phyloP scores from a whole-genome alignment of 2,888 invertebrate genomes.

The Aromia moschata region DNA sequence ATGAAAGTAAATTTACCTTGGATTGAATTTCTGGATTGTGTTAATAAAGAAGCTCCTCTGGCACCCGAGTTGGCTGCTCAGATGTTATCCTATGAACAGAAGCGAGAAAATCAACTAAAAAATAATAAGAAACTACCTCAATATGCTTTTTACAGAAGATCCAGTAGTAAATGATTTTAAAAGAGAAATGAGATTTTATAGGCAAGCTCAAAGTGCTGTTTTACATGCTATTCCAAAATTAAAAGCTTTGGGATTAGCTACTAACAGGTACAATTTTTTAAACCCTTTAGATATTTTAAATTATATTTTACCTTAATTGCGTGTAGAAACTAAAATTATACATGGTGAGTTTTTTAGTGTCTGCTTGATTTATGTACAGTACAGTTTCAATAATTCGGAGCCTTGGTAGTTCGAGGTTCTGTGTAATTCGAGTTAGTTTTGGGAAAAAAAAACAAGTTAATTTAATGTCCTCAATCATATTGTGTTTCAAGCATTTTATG shows the following conservation, averaged over 20 bases:
- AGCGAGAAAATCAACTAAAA: conserved; percentile 71
- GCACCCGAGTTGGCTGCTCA: conserved; percentile 86
- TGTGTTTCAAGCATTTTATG: too few relatives aligned
- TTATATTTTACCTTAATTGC: too few relatives aligned
- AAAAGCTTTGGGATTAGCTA: conserved; percentile 78
- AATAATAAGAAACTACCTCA: conserved; percentile 76
- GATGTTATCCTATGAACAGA: conserved; percentile 78
- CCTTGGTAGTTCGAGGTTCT: too few relatives aligned
- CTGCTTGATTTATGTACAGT: too few relatives aligned
- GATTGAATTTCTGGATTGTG: conserved; percentile 85
- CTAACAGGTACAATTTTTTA: conserved; percentile 68
- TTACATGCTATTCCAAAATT: conserved; percentile 80
- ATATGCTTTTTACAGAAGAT: conserved; percentile 74
- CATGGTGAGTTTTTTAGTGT: too few relatives aligned
- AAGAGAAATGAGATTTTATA: conserved; percentile 86
- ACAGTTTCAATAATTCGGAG: too few relatives aligned
- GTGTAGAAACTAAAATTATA: too few relatives aligned
- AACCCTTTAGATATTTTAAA: too few relatives aligned
- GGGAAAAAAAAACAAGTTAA: too few relatives aligned
- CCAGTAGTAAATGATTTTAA: conserved; percentile 91
- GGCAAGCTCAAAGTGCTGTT: conserved; percentile 89
- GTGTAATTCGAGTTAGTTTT: too few relatives aligned
- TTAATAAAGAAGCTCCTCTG: conserved; percentile 79
- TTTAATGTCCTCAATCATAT: too few relatives aligned
- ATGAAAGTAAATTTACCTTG: conserved; percentile 80